Base-by-base conservation (phyloP, 2,888 invertebrate species). In the Scelioninae gen. 2 region DNA sequence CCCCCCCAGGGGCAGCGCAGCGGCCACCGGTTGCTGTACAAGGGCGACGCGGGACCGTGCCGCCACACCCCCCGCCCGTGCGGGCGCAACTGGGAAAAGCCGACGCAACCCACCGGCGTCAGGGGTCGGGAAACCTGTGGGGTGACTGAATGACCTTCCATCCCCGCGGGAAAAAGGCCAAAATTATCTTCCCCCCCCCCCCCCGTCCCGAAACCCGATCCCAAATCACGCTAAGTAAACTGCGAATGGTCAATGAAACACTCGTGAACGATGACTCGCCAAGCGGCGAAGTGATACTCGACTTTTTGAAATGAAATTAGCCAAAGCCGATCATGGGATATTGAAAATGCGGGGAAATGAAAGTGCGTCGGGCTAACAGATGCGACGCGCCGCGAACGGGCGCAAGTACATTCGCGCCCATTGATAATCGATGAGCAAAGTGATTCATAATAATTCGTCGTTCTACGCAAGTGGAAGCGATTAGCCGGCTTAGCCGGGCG, bases 401-500 rank as follows among this genome's bases (percentile, higher is more conserved):
- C 48, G 52, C 45, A 50, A 46, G 41, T 57, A 35, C 16, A 31
- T 6, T 16, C 39, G 53, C 46, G 63, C 55, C n/a, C n/a, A 33
- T 58, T 78, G 78, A 75, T 80, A 80, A 81, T 80, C 81, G 77
- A 74, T 75, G 77, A 74, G 77, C 80, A 78, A 80, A 74, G 80
- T 78, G 81, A 82, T 83, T 83, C 82, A 83, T 83, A 83, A 83
- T 83, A 82, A 83, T 83, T 83, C 81, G 80, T 80, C 80, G 81
- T 78, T 79, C 80, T 78, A 79, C 81, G 82, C 81, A 80, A 83
- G 79, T 82, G 81, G 79, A 82, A 82, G 78, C 82, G 83, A 83
- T 83, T 82, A 83, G 80, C 73, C 77, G 79, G 83, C 80, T 82
- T 78, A 81, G 78, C 78, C 78, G 76, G 78, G 80, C 82, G 81